Percentiles rank a stretch among this genome's conserved stretches.
Conservation (phyloP, 2,888 invertebrate genomes). For the Diadegma fenestrale region DNA sequence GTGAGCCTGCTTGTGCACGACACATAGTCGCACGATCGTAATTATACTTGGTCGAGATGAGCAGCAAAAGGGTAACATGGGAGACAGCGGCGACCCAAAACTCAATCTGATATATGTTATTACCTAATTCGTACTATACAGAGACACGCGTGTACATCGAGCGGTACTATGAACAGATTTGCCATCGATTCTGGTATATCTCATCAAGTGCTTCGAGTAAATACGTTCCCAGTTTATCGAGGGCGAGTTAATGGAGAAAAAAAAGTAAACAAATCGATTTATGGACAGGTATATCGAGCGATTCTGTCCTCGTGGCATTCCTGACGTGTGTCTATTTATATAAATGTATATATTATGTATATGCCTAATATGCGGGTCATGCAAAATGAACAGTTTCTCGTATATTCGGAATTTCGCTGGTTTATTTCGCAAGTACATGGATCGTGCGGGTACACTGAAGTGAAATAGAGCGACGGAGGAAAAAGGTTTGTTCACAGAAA, state of each 20-base stretch:
- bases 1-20: background rate
- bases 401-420: conserved; percentile 1
- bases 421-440: conserved; percentile 11
- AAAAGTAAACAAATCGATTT: conserved; percentile 2
- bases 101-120: conserved; percentile 49
- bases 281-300: conserved; percentile 19
- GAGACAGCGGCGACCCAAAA: conserved; percentile 34
- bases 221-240: background rate
- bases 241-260: background rate
- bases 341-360: no score
- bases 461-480: background rate
- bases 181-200: background rate
- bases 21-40: no score
- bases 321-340: background rate
- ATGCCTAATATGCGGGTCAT: background rate
- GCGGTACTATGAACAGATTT: background rate
- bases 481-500: conserved; percentile 9
- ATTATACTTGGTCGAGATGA: no score
- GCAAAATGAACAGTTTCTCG: background rate
- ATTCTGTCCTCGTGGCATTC: background rate
- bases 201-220: background rate
- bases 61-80: conserved; percentile 41
- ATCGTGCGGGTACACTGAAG: conserved; percentile 13
- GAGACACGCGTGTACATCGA: background rate
- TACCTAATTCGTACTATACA: conserved; percentile 51